phyloP scores from a whole-genome alignment of 2,797 vertebrate species.

The Sebastes taczanowskii region DNA sequence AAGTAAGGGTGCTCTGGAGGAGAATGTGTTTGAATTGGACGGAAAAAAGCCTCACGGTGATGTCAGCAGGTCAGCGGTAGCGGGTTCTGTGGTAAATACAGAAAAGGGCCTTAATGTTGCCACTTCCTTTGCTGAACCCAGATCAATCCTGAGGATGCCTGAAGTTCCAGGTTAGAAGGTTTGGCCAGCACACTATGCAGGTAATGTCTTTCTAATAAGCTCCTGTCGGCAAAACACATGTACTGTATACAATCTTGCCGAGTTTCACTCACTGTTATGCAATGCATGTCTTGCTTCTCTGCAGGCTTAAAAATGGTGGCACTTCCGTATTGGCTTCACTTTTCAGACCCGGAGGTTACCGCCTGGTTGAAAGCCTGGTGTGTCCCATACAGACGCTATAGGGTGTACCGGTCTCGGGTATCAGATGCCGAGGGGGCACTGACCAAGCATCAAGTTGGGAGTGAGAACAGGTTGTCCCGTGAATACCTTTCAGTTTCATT shows the following conservation, averaged over 20 bases:
- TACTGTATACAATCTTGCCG: not conserved
- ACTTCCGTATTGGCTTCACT: not conserved
- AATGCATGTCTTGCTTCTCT: not conserved
- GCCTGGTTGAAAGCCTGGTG: not conserved
- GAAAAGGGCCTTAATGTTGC: not conserved
- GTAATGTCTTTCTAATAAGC: not conserved
- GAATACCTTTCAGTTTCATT: not conserved
- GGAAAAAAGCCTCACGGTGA: not conserved
- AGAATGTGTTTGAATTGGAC: not conserved
- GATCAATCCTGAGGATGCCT: not conserved
- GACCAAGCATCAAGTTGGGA: not conserved
- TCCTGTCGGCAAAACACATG: not conserved
- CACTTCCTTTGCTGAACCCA: slow-evolving; percentile 1
- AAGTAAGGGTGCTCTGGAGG: not conserved
- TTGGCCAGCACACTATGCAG: not conserved
- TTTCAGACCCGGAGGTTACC: not conserved
- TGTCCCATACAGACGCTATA: not conserved
- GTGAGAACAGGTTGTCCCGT: not conserved
- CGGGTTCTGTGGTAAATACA: not conserved
- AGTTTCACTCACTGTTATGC: not conserved
- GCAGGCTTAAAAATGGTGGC: not conserved
- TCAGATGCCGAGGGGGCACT: not conserved
- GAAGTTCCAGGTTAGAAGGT: not conserved
- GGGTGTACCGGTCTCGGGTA: not conserved
- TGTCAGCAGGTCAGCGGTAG: slow-evolving; percentile 16